Conservation (phyloP, 2,797 vertebrate genomes). For the Eospalax fontanierii region DNA sequence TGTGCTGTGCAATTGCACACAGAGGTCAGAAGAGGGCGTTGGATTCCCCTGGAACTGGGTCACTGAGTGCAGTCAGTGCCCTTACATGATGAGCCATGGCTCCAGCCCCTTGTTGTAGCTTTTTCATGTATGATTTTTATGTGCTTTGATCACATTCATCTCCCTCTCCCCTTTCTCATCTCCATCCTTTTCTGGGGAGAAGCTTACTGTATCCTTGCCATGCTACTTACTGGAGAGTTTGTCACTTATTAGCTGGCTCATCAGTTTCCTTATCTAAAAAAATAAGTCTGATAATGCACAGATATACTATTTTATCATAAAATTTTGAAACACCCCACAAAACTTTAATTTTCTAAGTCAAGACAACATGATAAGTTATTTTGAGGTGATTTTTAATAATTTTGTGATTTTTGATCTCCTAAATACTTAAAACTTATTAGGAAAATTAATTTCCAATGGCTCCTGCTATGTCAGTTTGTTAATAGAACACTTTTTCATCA, state of each 20-base stretch:
- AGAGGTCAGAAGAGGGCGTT: too few relatives aligned
- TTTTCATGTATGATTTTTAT: background rate
- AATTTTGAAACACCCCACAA: background rate
- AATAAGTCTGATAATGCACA: background rate
- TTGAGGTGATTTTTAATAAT: background rate
- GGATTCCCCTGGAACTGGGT: too few relatives aligned
- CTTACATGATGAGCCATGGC: too few relatives aligned
- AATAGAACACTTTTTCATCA: background rate
- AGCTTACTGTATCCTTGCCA: background rate
- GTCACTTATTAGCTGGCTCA: background rate
- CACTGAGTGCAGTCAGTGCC: too few relatives aligned
- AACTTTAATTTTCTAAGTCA: background rate
- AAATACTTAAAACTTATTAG: background rate
- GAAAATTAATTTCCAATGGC: conserved; percentile 3
- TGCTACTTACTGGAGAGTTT: background rate
- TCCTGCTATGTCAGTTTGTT: background rate
- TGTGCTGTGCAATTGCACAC: too few relatives aligned
- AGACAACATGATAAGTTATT: background rate
- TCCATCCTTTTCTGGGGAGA: background rate
- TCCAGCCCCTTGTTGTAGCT: too few relatives aligned
- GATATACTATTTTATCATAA: background rate
- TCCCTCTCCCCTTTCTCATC: background rate
- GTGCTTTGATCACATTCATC: background rate
- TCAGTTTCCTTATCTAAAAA: background rate
- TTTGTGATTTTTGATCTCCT: background rate